Base-by-base conservation (phyloP, 2,797 vertebrate species). In the Lepus oiostolus region DNA sequence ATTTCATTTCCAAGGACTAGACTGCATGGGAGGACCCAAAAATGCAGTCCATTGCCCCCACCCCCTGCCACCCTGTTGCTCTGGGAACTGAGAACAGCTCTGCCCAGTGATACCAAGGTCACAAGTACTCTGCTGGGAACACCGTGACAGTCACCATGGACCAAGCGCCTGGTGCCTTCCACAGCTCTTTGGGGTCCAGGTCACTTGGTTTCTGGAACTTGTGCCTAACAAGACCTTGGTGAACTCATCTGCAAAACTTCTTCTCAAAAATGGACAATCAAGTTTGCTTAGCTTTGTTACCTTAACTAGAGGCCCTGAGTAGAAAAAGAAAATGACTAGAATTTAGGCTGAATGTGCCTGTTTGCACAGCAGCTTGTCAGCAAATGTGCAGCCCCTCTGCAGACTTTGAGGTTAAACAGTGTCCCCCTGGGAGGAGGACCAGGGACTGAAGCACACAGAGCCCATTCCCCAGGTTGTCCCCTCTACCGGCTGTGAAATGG, bases 301-400 rank as follows among this genome's bases (percentile, higher is more conserved):
- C 28, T 92, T 97, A 97, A 96, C 95, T n/a, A 98, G 95, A 95
- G 96, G 77, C 28, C 84, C 38, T 72, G 65, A 82, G 93, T 60
- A 92, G 97, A 95, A 95, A 96, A 96, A 97, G 91, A 38, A 97
- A 96, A 96, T 94, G 82, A 97, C 95, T 88, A 97, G 96, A 96
- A 97, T 97, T 97, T 96, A 97, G 94, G 81, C 88, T 86, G 92
- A 82, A 3, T 0, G 70, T 22, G 14, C 82, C 84, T 92, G 16
- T 92, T 58, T 95, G 35, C 60, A 85, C 80, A 96, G 91, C n/a
- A 97, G 92, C 92, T 96, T 91, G 97, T 97, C 95, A 97, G 83
- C 96, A 96, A 96, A 95, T 87, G 85, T 96, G 90, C 90, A 97
- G 97, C 83, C 96, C 58, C 82, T 74, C 89, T 93, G 95, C 68